Percentiles rank a stretch among this genome's conserved stretches.
Evolutionary conservation across 2,797 vertebrate genomes (phyloP).

Genomic region (Spatula versicolor): DNA sequence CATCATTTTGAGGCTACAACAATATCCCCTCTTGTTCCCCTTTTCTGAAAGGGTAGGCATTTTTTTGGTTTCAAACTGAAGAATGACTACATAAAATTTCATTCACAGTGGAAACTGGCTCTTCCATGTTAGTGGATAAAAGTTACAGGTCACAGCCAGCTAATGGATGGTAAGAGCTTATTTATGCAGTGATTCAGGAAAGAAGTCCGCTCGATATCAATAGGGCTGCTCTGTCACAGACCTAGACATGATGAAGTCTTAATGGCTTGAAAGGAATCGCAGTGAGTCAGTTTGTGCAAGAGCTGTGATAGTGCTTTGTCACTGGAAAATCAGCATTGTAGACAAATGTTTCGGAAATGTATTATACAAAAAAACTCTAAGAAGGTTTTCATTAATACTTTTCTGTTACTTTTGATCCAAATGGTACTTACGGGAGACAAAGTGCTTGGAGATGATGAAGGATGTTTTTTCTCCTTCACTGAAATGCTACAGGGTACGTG

Average conservation of each 20-base stretch:
- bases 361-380: not conserved
- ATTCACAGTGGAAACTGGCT: constrained; percentile 9
- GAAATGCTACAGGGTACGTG: fast-evolving
- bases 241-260: not conserved
- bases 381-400: not conserved
- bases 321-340: not conserved
- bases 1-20: constrained; percentile 4
- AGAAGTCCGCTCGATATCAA: not conserved
- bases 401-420: not conserved
- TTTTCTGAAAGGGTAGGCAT: constrained; percentile 30
- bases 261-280: not conserved
- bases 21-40: constrained; percentile 46
- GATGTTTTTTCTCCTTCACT: not conserved
- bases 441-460: not conserved
- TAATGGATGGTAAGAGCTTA: not conserved
- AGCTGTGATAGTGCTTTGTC: not conserved
- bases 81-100: not conserved
- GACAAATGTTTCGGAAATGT: not conserved
- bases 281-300: not conserved
- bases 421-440: not conserved
- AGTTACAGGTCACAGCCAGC: constrained; percentile 16
- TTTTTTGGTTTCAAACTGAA: constrained; percentile 27
- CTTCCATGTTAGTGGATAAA: not conserved
- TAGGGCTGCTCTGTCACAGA: not conserved
- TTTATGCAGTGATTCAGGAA: not conserved